Evolutionary conservation across 2,888 invertebrate genomes (phyloP).

Genomic region (Chymomyza amoena): DNA sequence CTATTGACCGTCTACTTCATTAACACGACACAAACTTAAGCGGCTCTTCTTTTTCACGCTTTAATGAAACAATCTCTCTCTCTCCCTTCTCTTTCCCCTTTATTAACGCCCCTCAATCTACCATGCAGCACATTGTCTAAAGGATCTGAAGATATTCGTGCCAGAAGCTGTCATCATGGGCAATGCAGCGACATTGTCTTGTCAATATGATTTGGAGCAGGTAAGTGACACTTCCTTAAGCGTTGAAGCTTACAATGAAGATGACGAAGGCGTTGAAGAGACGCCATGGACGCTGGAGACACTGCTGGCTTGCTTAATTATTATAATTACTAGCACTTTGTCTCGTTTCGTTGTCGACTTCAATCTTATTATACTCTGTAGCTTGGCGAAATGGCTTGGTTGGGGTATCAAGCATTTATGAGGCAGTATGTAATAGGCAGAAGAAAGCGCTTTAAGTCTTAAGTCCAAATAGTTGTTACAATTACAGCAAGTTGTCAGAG

Average conservation of each 20-base stretch:
- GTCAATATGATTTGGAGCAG: slow-evolving; percentile 79
- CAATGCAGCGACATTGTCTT: slow-evolving; percentile 78
- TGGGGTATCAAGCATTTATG: background rate
- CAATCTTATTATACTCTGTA: background rate
- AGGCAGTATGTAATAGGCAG: background rate
- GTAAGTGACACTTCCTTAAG: slow-evolving; percentile 65
- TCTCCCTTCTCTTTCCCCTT: background rate
- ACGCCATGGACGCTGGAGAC: background rate
- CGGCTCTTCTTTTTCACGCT: slow-evolving; percentile 27
- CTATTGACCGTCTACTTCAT: slow-evolving; percentile 30
- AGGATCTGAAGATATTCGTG: slow-evolving; percentile 79
- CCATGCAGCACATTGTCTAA: slow-evolving; percentile 75
- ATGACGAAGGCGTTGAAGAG: slow-evolving; percentile 3
- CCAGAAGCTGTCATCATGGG: slow-evolving; percentile 79
- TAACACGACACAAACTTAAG: slow-evolving; percentile 19
- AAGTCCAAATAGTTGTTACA: no score
- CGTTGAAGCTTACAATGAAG: slow-evolving; percentile 6
- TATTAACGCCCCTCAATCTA: slow-evolving; percentile 7
- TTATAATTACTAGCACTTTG: slow-evolving; percentile 70
- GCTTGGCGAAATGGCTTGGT: background rate
- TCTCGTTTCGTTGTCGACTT: slow-evolving; percentile 39
- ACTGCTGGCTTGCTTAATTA: slow-evolving; percentile 58
- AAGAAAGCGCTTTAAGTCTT: no score
- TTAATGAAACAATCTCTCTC: background rate
- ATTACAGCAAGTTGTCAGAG: no score